Conservation (phyloP, 2,797 vertebrate genomes). For the Pristis pectinata region DNA sequence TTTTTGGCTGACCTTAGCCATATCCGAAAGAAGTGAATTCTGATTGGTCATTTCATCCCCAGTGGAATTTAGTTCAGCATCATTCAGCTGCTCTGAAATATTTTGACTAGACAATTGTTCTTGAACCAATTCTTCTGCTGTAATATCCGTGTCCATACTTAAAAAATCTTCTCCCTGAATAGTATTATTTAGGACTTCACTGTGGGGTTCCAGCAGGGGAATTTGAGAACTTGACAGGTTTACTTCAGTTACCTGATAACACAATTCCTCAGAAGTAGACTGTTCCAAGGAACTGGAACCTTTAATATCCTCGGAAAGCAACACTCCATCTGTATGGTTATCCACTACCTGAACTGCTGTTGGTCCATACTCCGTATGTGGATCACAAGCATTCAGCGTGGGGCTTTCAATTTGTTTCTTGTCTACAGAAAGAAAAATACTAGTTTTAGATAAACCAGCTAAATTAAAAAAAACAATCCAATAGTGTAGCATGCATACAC, state of each 20-base stretch:
- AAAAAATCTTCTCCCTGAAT: slow-evolving; percentile 27
- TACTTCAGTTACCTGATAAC: slow-evolving; percentile 31
- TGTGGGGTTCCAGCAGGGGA: neutral
- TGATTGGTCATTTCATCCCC: neutral
- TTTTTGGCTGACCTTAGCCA: neutral
- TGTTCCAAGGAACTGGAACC: neutral
- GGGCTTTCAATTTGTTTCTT: neutral
- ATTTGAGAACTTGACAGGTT: slow-evolving; percentile 17
- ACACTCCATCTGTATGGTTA: slow-evolving; percentile 27
- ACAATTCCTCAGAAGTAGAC: slow-evolving; percentile 7
- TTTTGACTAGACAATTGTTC: slow-evolving; percentile 37
- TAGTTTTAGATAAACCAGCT: neutral
- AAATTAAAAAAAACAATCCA: neutral
- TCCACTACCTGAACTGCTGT: neutral
- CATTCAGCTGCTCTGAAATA: neutral
- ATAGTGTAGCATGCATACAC: neutral
- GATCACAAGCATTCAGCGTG: neutral
- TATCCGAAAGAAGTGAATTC: neutral
- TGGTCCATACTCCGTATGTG: neutral
- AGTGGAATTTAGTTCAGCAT: neutral
- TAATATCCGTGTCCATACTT: slow-evolving; percentile 41
- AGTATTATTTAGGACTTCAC: slow-evolving; percentile 24
- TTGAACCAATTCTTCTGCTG: slow-evolving; percentile 45
- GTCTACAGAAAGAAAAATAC: neutral
- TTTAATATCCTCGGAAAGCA: slow-evolving; percentile 26